These are phyloP conservation scores for Drosophila subquinaria DNA, from an alignment of 2,888 invertebrate species.

Conservation along the genomic window DNA sequence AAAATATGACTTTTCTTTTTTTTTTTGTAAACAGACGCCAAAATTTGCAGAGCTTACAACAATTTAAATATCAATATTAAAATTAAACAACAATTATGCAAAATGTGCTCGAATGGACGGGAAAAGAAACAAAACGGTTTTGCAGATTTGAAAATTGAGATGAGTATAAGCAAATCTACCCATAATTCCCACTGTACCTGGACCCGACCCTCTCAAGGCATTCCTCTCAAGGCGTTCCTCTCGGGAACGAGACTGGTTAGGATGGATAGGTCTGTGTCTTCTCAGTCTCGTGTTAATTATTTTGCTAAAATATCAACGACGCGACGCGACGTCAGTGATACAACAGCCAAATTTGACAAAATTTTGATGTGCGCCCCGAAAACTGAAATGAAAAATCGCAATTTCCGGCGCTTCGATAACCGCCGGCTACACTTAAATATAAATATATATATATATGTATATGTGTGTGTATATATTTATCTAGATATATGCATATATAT, in stretches of 20 bases:
- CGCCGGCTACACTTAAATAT: slow-evolving; percentile 63
- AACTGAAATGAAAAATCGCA: slow-evolving; percentile 77
- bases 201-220: slow-evolving; percentile 12
- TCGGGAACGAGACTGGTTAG: neutral
- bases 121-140: too few relatives aligned
- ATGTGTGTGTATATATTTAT: slow-evolving; percentile 10
- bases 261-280: neutral
- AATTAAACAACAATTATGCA: too few relatives aligned
- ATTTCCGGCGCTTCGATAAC: slow-evolving; percentile 73
- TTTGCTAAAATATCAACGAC: slow-evolving; percentile 70
- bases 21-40: too few relatives aligned
- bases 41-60: too few relatives aligned
- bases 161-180: too few relatives aligned
- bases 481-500: slow-evolving; percentile 17
- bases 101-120: too few relatives aligned
- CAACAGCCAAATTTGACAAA: slow-evolving; percentile 71
- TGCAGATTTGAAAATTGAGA: too few relatives aligned
- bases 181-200: neutral
- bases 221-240: too few relatives aligned
- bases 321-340: slow-evolving; percentile 45
- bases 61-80: too few relatives aligned
- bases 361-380: slow-evolving; percentile 69
- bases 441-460: slow-evolving; percentile 31
- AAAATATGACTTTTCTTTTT: too few relatives aligned
- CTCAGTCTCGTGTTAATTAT: slow-evolving; percentile 70